These are phyloP conservation scores for Bombus superbus DNA, from an alignment of 1,140 invertebrate genomes.

Conservation along the genomic window DNA sequence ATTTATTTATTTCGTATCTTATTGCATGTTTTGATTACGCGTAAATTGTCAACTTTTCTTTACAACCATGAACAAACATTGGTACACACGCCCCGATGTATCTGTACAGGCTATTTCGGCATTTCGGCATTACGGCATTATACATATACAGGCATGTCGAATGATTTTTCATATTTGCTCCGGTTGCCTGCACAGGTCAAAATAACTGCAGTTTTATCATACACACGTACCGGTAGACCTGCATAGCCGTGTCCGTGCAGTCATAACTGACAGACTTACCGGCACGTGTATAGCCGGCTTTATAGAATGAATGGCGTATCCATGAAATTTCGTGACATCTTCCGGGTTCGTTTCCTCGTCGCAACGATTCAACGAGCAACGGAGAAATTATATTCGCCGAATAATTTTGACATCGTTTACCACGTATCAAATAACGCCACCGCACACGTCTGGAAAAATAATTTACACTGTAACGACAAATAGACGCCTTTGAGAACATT, in stretches of 20 bases:
- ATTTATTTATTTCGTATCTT: no score
- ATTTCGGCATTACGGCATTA: no score
- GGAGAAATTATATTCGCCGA: not conserved
- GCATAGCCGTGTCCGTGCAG: not conserved
- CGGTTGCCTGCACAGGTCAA: not conserved
- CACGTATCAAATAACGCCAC: not conserved
- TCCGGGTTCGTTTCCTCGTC: no score
- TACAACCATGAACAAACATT: no score
- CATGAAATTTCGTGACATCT: not conserved
- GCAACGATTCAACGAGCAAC: no score
- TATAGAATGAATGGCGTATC: not conserved
- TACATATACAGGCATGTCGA: not conserved
- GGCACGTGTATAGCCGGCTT: not conserved
- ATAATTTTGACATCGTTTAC: not conserved
- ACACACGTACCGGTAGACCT: not conserved
- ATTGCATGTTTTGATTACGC: no score
- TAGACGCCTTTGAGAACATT: slow-evolving; percentile 3
- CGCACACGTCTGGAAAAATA: not conserved
- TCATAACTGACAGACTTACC: slow-evolving; percentile 1
- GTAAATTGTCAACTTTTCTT: no score
- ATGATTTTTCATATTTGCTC: not conserved
- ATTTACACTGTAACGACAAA: slow-evolving; percentile 8
- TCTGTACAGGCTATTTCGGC: no score
- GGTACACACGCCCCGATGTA: no score
- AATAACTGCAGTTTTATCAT: not conserved